Conservation (phyloP, 2,888 invertebrate species). For the Dryadula phaetusa region DNA sequence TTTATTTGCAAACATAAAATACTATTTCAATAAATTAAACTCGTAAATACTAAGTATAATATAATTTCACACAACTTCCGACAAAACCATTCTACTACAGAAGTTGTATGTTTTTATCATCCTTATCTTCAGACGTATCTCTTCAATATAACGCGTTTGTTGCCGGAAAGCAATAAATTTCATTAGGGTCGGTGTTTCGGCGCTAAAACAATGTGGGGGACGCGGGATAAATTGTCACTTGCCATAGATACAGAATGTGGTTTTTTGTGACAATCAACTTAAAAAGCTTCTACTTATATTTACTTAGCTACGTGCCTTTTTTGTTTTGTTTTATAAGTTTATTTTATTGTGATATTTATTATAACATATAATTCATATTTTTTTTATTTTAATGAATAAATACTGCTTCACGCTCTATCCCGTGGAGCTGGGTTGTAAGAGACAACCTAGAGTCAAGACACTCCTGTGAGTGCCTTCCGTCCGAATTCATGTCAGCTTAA, state of each 20-base stretch:
- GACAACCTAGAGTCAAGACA: too few species aligned
- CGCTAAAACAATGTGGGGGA: slow-evolving; percentile 64
- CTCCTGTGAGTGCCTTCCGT: too few species aligned
- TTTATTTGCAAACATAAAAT: too few species aligned
- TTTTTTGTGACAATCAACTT: slow-evolving; percentile 46
- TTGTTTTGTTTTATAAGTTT: not conserved
- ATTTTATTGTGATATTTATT: too few species aligned
- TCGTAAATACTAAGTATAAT: too few species aligned
- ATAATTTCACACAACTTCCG: not conserved
- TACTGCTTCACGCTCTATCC: too few species aligned
- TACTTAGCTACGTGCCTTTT: not conserved
- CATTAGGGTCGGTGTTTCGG: slow-evolving; percentile 68
- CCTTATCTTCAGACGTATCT: slow-evolving; percentile 48
- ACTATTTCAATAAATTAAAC: too few species aligned
- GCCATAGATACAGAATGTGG: slow-evolving; percentile 50
- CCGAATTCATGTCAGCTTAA: too few species aligned
- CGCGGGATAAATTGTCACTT: slow-evolving; percentile 70
- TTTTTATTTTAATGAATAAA: too few species aligned
- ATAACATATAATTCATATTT: too few species aligned
- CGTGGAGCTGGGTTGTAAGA: too few species aligned
- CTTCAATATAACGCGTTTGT: slow-evolving; percentile 37
- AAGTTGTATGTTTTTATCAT: not conserved
- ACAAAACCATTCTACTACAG: not conserved
- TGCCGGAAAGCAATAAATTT: slow-evolving; percentile 61
- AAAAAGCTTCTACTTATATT: slow-evolving; percentile 16